phyloP scores from a whole-genome alignment of 2,113 vertebrate species.

The Melanotaenia duboulayi region DNA sequence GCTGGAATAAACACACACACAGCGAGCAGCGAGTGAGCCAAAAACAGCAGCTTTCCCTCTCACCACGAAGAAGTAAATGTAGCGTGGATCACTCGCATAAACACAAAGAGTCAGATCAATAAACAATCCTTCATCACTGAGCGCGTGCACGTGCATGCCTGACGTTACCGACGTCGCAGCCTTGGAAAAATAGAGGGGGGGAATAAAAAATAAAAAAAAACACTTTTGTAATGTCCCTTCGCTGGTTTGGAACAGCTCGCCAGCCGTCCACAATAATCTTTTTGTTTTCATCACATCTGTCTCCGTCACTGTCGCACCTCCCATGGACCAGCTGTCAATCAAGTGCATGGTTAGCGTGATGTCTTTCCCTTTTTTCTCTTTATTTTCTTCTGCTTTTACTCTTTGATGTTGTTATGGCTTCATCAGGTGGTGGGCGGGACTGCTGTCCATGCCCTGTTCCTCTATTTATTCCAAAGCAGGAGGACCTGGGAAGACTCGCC shows the following conservation, averaged over 20 bases:
- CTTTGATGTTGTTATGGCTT: conserved; percentile 49
- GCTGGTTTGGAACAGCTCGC: neutral
- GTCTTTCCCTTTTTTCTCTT: conserved; percentile 30
- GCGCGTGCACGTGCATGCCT: conserved; percentile 21
- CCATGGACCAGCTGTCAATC: conserved; percentile 55
- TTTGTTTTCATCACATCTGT: conserved; percentile 37
- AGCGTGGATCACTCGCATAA: conserved; percentile 67
- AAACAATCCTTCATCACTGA: conserved; percentile 65
- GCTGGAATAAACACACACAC: conserved; percentile 40
- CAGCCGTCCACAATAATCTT: neutral
- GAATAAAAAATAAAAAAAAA: no score
- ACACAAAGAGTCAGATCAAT: conserved; percentile 74
- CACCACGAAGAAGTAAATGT: conserved; percentile 65
- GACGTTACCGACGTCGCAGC: conserved; percentile 40
- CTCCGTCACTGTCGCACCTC: conserved; percentile 37
- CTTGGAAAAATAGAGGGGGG: no score
- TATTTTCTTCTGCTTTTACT: conserved; percentile 1
- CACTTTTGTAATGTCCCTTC: conserved; percentile 23
- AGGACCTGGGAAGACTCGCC: neutral
- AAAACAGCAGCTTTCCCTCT: conserved; percentile 77
- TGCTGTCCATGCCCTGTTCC: conserved; percentile 25
- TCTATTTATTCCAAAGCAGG: conserved; percentile 42
- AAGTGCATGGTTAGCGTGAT: conserved; percentile 39
- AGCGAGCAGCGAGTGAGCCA: conserved; percentile 55
- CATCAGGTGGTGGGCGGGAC: conserved; percentile 1